phyloP scores from a whole-genome alignment of 2,113 vertebrate genomes.

The Silurus asotus region DNA sequence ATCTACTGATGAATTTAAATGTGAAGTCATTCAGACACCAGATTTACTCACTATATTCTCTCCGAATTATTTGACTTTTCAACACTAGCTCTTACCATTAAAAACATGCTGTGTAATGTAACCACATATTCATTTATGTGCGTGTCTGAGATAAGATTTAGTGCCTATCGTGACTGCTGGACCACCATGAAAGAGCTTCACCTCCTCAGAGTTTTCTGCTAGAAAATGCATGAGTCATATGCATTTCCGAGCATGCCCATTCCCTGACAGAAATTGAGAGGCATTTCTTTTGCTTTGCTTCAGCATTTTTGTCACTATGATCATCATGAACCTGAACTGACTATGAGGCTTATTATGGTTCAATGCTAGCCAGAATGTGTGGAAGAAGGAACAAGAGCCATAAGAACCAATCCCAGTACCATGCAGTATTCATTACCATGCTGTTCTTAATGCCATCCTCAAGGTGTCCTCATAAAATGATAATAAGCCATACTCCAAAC shows the following conservation, averaged over 20 bases:
- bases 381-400: not conserved
- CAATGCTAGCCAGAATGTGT: not conserved
- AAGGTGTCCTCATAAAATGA: conserved; percentile 47
- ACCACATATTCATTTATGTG: conserved; percentile 35
- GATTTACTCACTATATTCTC: not conserved
- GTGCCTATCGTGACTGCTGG: not conserved
- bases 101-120: conserved; percentile 13
- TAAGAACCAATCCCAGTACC: not conserved
- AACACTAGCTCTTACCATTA: conserved; percentile 5
- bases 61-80: conserved; percentile 3
- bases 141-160: conserved; percentile 39
- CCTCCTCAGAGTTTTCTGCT: conserved; percentile 5
- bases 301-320: not conserved
- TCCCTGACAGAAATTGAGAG: conserved; percentile 18
- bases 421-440: conserved; percentile 41
- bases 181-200: conserved; percentile 21
- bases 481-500: conserved; percentile 16
- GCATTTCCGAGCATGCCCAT: conserved; percentile 20
- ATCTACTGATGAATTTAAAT: not conserved
- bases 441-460: conserved; percentile 25
- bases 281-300: conserved; percentile 17
- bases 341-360: not conserved
- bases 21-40: not conserved
- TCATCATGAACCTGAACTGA: not conserved
- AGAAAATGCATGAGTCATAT: conserved; percentile 19